Conservation (phyloP, 1,140 invertebrate species). For the Nixonia krombeini region DNA sequence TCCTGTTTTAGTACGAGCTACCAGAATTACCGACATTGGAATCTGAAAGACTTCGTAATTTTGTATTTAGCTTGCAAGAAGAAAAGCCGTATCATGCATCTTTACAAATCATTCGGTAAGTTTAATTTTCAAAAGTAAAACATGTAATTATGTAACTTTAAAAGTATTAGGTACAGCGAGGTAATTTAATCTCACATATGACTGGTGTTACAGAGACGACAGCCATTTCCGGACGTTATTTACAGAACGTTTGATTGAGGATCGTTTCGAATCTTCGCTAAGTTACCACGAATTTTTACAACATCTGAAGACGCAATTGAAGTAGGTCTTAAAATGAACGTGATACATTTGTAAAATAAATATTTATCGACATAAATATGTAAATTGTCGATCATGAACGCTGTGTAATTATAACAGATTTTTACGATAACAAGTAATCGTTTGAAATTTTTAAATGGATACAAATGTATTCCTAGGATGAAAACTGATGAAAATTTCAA, state of each 20-base stretch:
- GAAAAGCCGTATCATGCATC: conserved; percentile 84
- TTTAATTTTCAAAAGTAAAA: too few species aligned
- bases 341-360: conserved; percentile 11
- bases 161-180: too few species aligned
- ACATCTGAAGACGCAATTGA: conserved; percentile 92
- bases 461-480: neutral
- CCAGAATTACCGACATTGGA: conserved; percentile 84
- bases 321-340: conserved; percentile 70
- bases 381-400: conserved; percentile 1
- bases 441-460: neutral
- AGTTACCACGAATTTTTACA: conserved; percentile 99
- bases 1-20: conserved; percentile 76
- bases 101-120: conserved; percentile 87
- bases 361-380: conserved; percentile 6
- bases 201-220: conserved; percentile 88
- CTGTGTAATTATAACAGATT: conserved; percentile 3
- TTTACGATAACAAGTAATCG: too few species aligned
- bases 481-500: conserved; percentile 16
- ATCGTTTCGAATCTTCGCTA: conserved; percentile 92
- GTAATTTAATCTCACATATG: too few species aligned
- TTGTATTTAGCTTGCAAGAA: conserved; percentile 88
- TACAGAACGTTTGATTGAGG: conserved; percentile 92
- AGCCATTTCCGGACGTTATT: conserved; percentile 86
- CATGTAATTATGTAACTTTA: too few species aligned
- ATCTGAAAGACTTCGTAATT: conserved; percentile 83